Base-by-base conservation (phyloP, 2,888 invertebrate species). In the Timema podura region DNA sequence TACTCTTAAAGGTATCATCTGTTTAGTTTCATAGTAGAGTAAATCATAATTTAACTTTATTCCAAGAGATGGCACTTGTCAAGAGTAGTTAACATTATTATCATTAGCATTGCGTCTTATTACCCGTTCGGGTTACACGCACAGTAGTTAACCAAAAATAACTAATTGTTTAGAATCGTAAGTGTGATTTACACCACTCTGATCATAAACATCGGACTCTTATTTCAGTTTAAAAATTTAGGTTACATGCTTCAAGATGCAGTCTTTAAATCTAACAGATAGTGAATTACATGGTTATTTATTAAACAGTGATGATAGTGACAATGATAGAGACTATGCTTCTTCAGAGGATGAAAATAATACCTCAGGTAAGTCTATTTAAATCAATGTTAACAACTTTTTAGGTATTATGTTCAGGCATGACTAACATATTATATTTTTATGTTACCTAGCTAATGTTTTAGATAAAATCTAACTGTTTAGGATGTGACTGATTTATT, bases 131-230 rank as follows among this genome's bases (percentile, higher is more conserved):
- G n/a, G n/a, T n/a, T n/a, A n/a, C n/a, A n/a, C n/a, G n/a, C n/a
- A n/a, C n/a, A n/a, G n/a, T n/a, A n/a, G n/a, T n/a, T n/a, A n/a
- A n/a, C n/a, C n/a, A 57, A 57, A 57, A 15, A 57, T 15, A 30
- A 30, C 57, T 57, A 57, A 57, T 1, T 57, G 15, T 57, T 57
- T 57, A 61, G 9, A 61, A 61, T 30, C 61, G 16, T 44, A 61
- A 61, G 61, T 61, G 11, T 61, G 61, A 61, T 30, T 61, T 61
- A 57, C 57, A 57, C 57, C 61, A 61, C 44, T 61, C 6, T 61
- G 57, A 44, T 16, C 5, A 9, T 30, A 44, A 61, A n/a, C 6
- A 61, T 10, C 9, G 5, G 61, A 61, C 13, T 44, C 6, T 61
- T n/a, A 16, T 7, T 61, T 30, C 2, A 30, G 61, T 61, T 5